Percentiles rank a stretch among this genome's conserved stretches.
Evolutionary conservation across 1,140 invertebrate genomes (phyloP).

Genomic region (Tribolium castaneum): DNA sequence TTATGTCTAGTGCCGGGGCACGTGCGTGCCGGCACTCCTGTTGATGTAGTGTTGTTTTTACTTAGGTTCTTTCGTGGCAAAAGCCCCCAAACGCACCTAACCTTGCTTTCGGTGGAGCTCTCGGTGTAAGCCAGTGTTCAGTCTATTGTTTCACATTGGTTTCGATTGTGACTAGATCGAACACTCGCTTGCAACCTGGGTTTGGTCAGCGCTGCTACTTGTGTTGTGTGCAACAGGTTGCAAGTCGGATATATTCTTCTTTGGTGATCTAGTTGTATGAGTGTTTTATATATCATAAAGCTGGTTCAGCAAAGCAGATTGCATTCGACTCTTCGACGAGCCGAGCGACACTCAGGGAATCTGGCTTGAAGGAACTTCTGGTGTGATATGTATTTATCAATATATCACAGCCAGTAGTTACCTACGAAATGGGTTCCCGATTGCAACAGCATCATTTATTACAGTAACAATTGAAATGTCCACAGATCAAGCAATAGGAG

Average conservation of each 20-base stretch:
- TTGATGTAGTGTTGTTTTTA: neutral
- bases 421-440: constrained; percentile 62
- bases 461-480: constrained; percentile 32
- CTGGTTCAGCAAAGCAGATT: constrained; percentile 65
- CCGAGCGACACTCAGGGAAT: constrained; percentile 47
- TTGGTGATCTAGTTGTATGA: constrained; percentile 65
- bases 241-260: constrained; percentile 63
- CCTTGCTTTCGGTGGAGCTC: constrained; percentile 46
- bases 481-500: constrained; percentile 31
- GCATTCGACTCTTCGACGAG: constrained; percentile 60
- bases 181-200: constrained; percentile 61
- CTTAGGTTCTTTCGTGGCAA: neutral
- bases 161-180: constrained; percentile 62
- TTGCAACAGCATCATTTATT: constrained; percentile 15
- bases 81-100: constrained; percentile 35
- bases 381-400: constrained; percentile 62
- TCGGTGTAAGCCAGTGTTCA: constrained; percentile 61
- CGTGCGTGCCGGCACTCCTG: neutral
- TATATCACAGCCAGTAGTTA: constrained; percentile 65
- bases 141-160: constrained; percentile 59
- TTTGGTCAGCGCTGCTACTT: neutral
- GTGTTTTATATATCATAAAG: constrained; percentile 63
- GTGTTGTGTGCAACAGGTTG: constrained; percentile 48
- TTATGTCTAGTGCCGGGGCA: neutral
- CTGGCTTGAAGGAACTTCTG: constrained; percentile 64